These are phyloP conservation scores for Diachasmimorpha longicaudata DNA, from an alignment of 1,140 invertebrate species.

Conservation along the genomic window DNA sequence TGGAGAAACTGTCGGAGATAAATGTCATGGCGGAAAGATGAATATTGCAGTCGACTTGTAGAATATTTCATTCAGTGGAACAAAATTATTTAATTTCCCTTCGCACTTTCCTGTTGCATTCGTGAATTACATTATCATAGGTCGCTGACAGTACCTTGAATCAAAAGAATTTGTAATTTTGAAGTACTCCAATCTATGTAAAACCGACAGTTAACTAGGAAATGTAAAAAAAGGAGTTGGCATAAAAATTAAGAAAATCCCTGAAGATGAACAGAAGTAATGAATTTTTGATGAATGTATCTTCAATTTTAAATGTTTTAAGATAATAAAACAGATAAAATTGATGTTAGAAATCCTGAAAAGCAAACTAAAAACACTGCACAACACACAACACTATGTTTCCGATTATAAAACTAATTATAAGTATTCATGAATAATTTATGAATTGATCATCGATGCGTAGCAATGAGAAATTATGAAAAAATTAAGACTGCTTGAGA, in stretches of 20 bases:
- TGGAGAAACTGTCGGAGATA: not conserved
- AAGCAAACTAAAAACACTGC: not conserved
- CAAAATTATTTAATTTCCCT: not conserved
- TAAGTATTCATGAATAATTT: not conserved
- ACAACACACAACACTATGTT: constrained; percentile 5
- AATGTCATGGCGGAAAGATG: constrained; percentile 9
- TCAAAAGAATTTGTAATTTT: too few species aligned
- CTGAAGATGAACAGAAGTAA: not conserved
- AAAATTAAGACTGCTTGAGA: not conserved
- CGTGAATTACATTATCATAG: not conserved
- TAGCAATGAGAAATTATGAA: not conserved
- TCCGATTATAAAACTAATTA: not conserved
- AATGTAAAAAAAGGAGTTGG: too few species aligned
- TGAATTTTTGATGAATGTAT: not conserved
- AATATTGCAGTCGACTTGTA: constrained; percentile 6
- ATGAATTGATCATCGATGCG: not conserved
- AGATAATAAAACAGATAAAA: not conserved
- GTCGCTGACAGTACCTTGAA: not conserved
- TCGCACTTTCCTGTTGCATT: not conserved
- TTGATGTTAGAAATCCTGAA: not conserved
- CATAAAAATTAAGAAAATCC: not conserved
- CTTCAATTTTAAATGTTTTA: not conserved
- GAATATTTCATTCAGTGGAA: not conserved
- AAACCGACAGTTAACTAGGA: too few species aligned
- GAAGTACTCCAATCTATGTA: too few species aligned